phyloP scores from a whole-genome alignment of 1,140 invertebrate genomes.

The Drosophila equinoxialis region DNA sequence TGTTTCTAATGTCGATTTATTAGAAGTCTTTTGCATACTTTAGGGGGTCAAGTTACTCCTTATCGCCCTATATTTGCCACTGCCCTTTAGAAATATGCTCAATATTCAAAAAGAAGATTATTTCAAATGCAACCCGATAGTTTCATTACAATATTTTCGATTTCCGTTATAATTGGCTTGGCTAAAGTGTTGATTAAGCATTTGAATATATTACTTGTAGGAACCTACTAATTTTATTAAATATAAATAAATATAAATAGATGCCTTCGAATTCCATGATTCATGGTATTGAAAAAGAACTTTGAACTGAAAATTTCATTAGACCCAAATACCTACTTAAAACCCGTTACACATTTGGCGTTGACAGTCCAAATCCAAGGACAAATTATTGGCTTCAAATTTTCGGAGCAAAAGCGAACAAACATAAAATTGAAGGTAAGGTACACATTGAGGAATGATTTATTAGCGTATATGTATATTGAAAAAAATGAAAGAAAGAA shows the following conservation, averaged over 20 bases:
- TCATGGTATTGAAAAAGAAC: background rate
- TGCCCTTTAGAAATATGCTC: too few species aligned
- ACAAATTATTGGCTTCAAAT: constrained; percentile 41
- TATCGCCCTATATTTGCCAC: too few species aligned
- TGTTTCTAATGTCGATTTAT: too few species aligned
- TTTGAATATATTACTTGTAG: too few species aligned
- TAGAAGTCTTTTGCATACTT: too few species aligned
- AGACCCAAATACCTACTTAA: constrained; percentile 31
- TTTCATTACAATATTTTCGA: too few species aligned
- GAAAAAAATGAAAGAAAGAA: background rate
- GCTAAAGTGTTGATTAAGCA: too few species aligned
- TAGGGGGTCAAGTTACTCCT: too few species aligned
- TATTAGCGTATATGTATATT: constrained; percentile 45
- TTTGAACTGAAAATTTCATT: constrained; percentile 19
- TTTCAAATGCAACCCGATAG: too few species aligned
- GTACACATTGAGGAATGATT: constrained; percentile 64
- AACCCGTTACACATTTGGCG: constrained; percentile 52
- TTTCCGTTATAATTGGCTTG: too few species aligned
- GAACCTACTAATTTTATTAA: background rate
- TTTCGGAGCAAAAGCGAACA: constrained; percentile 43
- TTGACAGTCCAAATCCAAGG: constrained; percentile 71
- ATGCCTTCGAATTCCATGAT: too few species aligned
- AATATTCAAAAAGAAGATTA: too few species aligned
- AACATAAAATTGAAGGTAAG: constrained; percentile 12
- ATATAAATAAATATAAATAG: background rate